Percentiles rank a stretch among this genome's conserved stretches.
phyloP scores from a whole-genome alignment of 2,888 invertebrate species.

The Quadriops clusia region DNA sequence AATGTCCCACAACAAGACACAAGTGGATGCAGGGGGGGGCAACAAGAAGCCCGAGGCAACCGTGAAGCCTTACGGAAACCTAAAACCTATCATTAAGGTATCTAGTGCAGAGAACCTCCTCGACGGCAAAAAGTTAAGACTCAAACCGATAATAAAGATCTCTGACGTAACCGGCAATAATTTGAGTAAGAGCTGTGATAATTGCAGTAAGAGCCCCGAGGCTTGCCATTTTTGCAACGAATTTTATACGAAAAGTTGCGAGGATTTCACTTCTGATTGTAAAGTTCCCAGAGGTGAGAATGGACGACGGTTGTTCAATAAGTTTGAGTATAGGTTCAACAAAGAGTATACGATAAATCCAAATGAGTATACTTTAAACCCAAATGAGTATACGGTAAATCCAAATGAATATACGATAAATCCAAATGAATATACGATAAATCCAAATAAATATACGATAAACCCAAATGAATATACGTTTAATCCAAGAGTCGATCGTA shows the following conservation, averaged over 20 bases:
- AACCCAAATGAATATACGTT: too few relatives aligned
- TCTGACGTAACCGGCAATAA: constrained; percentile 11
- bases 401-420: too few relatives aligned
- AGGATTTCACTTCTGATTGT: constrained; percentile 17
- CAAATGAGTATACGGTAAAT: too few relatives aligned
- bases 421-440: too few relatives aligned
- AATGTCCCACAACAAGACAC: constrained; percentile 13
- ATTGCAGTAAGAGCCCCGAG: constrained; percentile 15
- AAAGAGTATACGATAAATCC: too few relatives aligned
- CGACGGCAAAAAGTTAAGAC: constrained; percentile 9
- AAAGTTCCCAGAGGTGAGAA: not conserved
- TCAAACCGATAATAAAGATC: constrained; percentile 25
- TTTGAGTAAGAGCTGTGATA: constrained; percentile 20
- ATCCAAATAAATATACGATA: too few relatives aligned
- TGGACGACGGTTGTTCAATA: not conserved
- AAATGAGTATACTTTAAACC: too few relatives aligned
- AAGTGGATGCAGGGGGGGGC: constrained; percentile 1
- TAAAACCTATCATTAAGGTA: constrained; percentile 25
- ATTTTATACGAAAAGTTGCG: constrained; percentile 23
- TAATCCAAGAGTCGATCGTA: too few relatives aligned
- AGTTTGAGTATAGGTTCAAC: too few relatives aligned
- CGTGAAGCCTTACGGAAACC: too few relatives aligned
- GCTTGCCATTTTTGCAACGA: constrained; percentile 14
- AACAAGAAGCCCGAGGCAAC: constrained; percentile 19
- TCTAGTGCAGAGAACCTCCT: constrained; percentile 23